phyloP scores from a whole-genome alignment of 2,888 invertebrate genomes.

The Stenodera caucasica region DNA sequence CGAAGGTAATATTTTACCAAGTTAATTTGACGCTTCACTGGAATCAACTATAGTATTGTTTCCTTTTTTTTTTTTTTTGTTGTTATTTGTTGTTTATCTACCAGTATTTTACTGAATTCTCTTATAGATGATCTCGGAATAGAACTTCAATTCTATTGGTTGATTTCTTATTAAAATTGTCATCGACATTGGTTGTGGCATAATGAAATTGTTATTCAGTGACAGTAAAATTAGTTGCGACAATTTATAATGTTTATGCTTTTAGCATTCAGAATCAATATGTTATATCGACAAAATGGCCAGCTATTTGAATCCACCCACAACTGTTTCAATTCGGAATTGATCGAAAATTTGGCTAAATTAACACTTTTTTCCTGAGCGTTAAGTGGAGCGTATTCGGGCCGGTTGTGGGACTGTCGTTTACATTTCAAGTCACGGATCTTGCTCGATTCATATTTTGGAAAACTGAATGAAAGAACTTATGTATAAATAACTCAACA shows the following conservation, averaged over 20 bases:
- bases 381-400: neutral
- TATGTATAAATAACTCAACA: constrained; percentile 37
- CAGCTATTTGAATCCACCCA: constrained; percentile 12
- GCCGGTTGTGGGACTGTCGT: constrained; percentile 8
- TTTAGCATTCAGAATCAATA: constrained; percentile 13
- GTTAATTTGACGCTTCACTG: constrained; percentile 52
- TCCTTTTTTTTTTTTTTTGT: constrained; percentile 26
- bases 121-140: constrained; percentile 3
- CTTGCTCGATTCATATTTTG: constrained; percentile 47
- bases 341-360: neutral
- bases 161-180: constrained; percentile 2
- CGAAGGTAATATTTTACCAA: constrained; percentile 48
- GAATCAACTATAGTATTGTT: constrained; percentile 43
- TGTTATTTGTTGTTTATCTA: constrained; percentile 20
- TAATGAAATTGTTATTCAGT: constrained; percentile 7
- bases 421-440: constrained; percentile 35
- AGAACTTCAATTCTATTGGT: neutral
- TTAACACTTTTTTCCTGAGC: too few relatives aligned
- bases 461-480: constrained; percentile 49
- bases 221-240: constrained; percentile 8
- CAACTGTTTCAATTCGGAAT: constrained; percentile 12
- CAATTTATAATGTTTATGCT: constrained; percentile 17
- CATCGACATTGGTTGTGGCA: constrained; percentile 5
- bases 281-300: neutral
- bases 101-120: constrained; percentile 19